Percentiles rank a stretch among this genome's conserved stretches.
Conservation (phyloP, 1,140 invertebrate genomes). For the Tetramorium alpestre region DNA sequence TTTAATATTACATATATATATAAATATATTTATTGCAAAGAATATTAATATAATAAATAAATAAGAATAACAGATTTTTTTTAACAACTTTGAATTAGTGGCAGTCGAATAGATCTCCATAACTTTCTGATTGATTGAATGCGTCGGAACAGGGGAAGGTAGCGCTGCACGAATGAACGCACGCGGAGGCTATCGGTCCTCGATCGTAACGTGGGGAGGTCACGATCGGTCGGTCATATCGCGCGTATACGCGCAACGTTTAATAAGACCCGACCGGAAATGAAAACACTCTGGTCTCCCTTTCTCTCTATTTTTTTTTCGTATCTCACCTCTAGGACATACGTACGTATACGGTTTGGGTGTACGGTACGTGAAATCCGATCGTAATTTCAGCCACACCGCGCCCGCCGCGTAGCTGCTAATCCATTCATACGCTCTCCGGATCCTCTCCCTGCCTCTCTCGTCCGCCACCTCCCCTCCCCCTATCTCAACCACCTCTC, state of each 20-base stretch:
- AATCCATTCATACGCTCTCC: slow-evolving; percentile 83
- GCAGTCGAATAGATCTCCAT: neutral
- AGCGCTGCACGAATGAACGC: slow-evolving; percentile 8
- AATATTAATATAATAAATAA: neutral
- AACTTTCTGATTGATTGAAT: slow-evolving; percentile 49
- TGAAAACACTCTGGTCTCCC: slow-evolving; percentile 66
- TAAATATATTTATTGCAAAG: neutral
- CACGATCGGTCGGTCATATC: slow-evolving; percentile 51
- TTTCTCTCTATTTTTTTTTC: slow-evolving; percentile 56
- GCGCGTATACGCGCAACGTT: slow-evolving; percentile 61
- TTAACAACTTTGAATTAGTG: neutral
- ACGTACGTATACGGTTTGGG: slow-evolving; percentile 66
- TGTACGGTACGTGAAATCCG: slow-evolving; percentile 81
- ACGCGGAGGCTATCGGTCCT: slow-evolving; percentile 26
- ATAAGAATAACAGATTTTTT: neutral
- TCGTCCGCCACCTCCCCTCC: slow-evolving; percentile 1
- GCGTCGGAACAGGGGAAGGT: slow-evolving; percentile 22
- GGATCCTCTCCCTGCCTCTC: slow-evolving; percentile 59
- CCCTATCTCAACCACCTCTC: slow-evolving; percentile 60
- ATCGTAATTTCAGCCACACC: slow-evolving; percentile 83
- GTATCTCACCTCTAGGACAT: slow-evolving; percentile 58
- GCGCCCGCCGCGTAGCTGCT: slow-evolving; percentile 78
- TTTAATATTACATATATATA: neutral
- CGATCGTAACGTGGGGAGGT: slow-evolving; percentile 55
- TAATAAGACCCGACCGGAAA: slow-evolving; percentile 74